phyloP scores from a whole-genome alignment of 2,888 invertebrate genomes.

The Mimas tiliae region DNA sequence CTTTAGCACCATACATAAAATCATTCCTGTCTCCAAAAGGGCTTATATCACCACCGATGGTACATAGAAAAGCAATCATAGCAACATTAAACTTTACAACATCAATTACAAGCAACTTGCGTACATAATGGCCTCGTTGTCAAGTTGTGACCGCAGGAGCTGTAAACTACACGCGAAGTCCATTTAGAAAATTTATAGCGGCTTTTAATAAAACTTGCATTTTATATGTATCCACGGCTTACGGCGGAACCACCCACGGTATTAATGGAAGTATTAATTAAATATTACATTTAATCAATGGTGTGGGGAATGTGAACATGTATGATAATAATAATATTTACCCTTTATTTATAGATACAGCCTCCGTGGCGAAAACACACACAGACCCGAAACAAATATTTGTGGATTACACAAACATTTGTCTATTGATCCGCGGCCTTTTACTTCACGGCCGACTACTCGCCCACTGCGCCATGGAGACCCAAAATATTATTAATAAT shows the following conservation, averaged over 20 bases:
- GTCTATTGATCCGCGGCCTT: no score
- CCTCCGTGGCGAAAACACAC: no score
- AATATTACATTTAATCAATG: slow-evolving; percentile 9
- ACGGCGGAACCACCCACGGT: slow-evolving; percentile 37
- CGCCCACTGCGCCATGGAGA: no score
- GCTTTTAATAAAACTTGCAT: slow-evolving; percentile 38
- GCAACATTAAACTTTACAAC: slow-evolving; percentile 27
- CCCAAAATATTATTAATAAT: no score
- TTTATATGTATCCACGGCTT: slow-evolving; percentile 36
- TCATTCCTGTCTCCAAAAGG: background rate
- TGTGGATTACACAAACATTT: no score
- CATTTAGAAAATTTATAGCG: slow-evolving; percentile 46
- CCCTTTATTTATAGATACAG: background rate
- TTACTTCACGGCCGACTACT: no score
- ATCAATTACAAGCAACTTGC: slow-evolving; percentile 31
- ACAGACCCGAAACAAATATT: no score
- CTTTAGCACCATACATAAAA: background rate
- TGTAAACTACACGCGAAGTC: slow-evolving; percentile 43
- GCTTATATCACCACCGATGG: background rate
- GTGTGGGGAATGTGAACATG: background rate
- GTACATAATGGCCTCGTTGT: slow-evolving; percentile 30
- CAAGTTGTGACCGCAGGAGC: slow-evolving; percentile 33
- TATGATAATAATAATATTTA: no score
- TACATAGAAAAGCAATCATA: slow-evolving; percentile 25
- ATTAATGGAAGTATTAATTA: slow-evolving; percentile 24